Base-by-base conservation (phyloP, 2,113 vertebrate genomes). In the Plestiodon gilberti region DNA sequence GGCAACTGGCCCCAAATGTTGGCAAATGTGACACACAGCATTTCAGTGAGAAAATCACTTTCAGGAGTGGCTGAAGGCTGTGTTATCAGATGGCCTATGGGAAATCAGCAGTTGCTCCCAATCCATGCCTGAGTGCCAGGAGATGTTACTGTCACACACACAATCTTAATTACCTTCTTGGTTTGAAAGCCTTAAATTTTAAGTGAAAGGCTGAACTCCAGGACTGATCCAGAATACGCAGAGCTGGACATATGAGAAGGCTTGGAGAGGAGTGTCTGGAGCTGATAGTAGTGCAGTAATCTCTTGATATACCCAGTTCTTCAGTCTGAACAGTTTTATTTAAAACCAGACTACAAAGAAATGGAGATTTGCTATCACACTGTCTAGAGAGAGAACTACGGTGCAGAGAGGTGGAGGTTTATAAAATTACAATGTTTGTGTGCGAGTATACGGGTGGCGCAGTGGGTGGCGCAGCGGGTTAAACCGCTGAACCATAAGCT, bases 1-100 rank as follows among this genome's bases (percentile, higher is more conserved):
- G 52, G 23, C 69, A 87, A 74, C 59, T 33, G 69, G 40, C 74
- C 82, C 70, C 61, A 64, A 77, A 25, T 62, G 20, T 0, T 7
- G 81, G 76, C 59, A 83, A 85, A 33, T 15, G 76, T 64, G 43
- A 71, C 69, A 48, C 57, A 62, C 33, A 0, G 0, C 0, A 0
- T 80, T 78, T 75, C 40, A 62, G 52, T 43, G 0, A 1, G 15
- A 22, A 62, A 80, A n/a, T 3, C 0, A 0, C n/a, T n/a, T n/a
- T n/a, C n/a, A n/a, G 17, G 9, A 80, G 59, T 74, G 82, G 22
- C 0, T 0, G 64, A 74, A 83, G 48, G 83, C 28, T 20, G 62
- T 20, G 62, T 78, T 6, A 6, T 14, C 62, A 0, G 0, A 13
- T 18, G 85, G 84, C 69, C 48, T 1, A 0, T 22, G 28, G 20